phyloP scores from a whole-genome alignment of 2,888 invertebrate species.

The Bellardia bayeri region DNA sequence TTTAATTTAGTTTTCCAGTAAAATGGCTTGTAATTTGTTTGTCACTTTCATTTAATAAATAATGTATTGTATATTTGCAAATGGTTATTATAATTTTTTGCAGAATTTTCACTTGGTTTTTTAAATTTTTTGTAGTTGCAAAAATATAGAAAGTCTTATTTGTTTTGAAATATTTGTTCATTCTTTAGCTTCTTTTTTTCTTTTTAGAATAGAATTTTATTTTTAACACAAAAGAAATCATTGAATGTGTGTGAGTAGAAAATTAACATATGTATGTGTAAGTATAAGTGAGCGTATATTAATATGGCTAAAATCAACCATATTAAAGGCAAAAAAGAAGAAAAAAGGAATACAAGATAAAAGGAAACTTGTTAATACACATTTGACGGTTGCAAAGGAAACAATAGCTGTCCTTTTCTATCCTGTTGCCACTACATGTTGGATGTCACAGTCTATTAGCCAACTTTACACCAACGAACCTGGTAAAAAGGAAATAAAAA shows the following conservation, averaged over 20 bases:
- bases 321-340: slow-evolving; percentile 32
- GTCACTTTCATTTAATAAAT: not conserved
- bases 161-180: slow-evolving; percentile 28
- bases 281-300: slow-evolving; percentile 45
- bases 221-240: slow-evolving; percentile 15
- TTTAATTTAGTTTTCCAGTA: not conserved
- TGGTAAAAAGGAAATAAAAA: slow-evolving; percentile 45
- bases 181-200: slow-evolving; percentile 9
- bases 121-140: not conserved
- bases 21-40: not conserved
- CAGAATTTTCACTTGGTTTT: not conserved
- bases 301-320: slow-evolving; percentile 37
- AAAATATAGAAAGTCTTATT: slow-evolving; percentile 1
- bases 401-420: slow-evolving; percentile 66
- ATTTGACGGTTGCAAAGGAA: slow-evolving; percentile 60
- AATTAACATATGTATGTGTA: slow-evolving; percentile 35
- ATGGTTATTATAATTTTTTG: not conserved
- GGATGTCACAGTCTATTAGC: slow-evolving; percentile 17
- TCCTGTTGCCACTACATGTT: not conserved
- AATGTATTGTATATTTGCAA: not conserved
- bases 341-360: slow-evolving; percentile 21
- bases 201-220: slow-evolving; percentile 25
- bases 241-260: not conserved
- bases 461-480: slow-evolving; percentile 65
- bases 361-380: slow-evolving; percentile 49